Evolutionary conservation across 2,888 invertebrate species (phyloP), one percentile per base, ranked within the genome.

Genomic region (Aricia artaxerxes): DNA sequence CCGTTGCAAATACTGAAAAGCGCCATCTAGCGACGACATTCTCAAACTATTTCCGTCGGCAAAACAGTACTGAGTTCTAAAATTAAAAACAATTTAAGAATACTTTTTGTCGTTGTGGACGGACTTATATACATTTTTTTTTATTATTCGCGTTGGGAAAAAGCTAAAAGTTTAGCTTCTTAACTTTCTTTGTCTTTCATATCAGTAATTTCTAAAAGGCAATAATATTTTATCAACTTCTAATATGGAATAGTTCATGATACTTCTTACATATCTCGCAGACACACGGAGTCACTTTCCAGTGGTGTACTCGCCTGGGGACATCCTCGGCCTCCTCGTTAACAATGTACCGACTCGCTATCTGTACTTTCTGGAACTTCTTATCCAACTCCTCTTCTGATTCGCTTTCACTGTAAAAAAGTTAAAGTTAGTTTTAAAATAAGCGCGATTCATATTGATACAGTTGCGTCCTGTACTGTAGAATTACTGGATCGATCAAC

Each of bases 251-350:
- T 40, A 93, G 80, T 81, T 94, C 90, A 77, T 94, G 89, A 81
- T 94, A 94, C 78, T 89, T 85, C 79, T 86, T 89, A 81, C 94
- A 94, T 72, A 94, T 94, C 78, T 93, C 91, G 78, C 94, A 94
- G 5, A 91, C 84, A 80, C 94, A 94, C 1, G 92, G 91, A 9
- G 81, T 82, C 5, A 81, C 40, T 79, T 80, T 82, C 61, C 78
- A 80, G 40, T 79, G 81, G 78, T 79, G 83, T 82, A 13, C 81
- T 83, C 1, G 69, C 6, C 31, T 80, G 83, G 1, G 83, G 79
- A 3, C 78, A 80, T 0, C 80, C 80, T 5, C 81, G 77, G 24
- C 83, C 77, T 13, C 60, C 82, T 78, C 49, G 85, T 82, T 91
- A 88, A 35, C 31, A 5, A 94, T 88, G 82, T 88, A 92, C 0